These are phyloP conservation scores for Phoxinus phoxinus DNA, from an alignment of 2,113 vertebrate species.

Conservation along the genomic window DNA sequence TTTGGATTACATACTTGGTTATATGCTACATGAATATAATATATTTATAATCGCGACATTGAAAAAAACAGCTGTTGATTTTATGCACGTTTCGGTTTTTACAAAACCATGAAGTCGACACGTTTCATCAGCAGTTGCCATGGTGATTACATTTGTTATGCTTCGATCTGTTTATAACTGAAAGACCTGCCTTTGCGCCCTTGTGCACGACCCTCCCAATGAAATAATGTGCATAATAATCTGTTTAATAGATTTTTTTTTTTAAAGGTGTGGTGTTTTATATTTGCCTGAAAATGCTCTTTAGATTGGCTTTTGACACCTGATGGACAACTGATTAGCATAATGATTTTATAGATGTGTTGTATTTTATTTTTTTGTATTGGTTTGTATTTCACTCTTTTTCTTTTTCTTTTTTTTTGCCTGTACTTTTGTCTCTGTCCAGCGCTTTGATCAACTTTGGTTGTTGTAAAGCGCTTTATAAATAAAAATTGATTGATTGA, in stretches of 20 bases:
- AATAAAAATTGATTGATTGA: too few relatives aligned
- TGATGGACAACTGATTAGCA: too few relatives aligned
- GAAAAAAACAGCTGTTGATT: neutral
- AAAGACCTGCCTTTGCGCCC: neutral
- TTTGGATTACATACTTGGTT: neutral
- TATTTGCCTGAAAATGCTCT: neutral
- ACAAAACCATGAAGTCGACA: neutral
- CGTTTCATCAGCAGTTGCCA: slow-evolving; percentile 24
- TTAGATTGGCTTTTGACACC: too few relatives aligned
- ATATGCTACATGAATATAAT: neutral
- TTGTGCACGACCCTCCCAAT: neutral
- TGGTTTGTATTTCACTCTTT: too few relatives aligned
- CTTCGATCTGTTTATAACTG: neutral
- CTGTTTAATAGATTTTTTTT: neutral
- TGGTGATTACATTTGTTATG: slow-evolving; percentile 12
- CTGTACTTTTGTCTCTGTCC: too few relatives aligned
- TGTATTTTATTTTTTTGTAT: too few relatives aligned
- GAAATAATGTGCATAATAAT: neutral
- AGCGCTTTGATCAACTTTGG: too few relatives aligned
- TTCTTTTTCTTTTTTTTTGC: too few relatives aligned
- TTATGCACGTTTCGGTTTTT: neutral
- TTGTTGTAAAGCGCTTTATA: too few relatives aligned
- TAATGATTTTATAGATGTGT: too few relatives aligned
- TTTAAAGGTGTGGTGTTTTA: neutral
- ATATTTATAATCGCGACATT: neutral